Conservation (phyloP, 1,140 invertebrate genomes). For the Meloidogyne floridensis region DNA sequence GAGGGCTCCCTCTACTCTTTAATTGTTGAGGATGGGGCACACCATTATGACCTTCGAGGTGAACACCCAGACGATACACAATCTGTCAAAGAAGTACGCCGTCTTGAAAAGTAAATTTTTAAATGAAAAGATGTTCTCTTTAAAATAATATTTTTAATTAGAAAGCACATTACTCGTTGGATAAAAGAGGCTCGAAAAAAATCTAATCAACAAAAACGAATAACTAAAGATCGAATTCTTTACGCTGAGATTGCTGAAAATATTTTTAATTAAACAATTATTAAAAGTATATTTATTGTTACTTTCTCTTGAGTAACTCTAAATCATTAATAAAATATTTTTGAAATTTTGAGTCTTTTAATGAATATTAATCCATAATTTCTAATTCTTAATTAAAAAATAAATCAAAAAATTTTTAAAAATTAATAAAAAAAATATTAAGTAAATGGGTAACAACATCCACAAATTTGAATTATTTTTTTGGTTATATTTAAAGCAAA, state of each 20-base stretch:
- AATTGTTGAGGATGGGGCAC: constrained; percentile 78
- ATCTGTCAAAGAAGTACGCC: constrained; percentile 51
- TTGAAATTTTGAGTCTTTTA: too few relatives aligned
- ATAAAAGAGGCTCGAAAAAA: constrained; percentile 23
- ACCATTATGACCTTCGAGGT: constrained; percentile 63
- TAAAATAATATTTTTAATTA: background rate
- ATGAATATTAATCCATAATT: too few relatives aligned
- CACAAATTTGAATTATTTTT: too few relatives aligned
- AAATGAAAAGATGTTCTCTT: background rate
- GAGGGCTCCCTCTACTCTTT: constrained; percentile 71
- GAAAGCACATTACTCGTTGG: constrained; percentile 23
- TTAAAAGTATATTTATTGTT: too few relatives aligned
- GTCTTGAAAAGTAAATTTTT: constrained; percentile 43
- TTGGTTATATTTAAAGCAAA: too few relatives aligned
- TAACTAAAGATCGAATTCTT: constrained; percentile 10
- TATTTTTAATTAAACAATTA: background rate
- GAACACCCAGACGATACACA: constrained; percentile 56
- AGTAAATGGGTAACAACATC: too few relatives aligned
- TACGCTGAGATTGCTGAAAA: background rate
- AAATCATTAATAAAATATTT: too few relatives aligned
- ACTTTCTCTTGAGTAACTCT: too few relatives aligned
- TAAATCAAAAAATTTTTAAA: too few relatives aligned
- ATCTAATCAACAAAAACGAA: constrained; percentile 25
- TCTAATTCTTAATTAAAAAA: too few relatives aligned
- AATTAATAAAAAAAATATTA: too few relatives aligned